Conservation (phyloP, 2,888 invertebrate species). For the Drosophila leonis region DNA sequence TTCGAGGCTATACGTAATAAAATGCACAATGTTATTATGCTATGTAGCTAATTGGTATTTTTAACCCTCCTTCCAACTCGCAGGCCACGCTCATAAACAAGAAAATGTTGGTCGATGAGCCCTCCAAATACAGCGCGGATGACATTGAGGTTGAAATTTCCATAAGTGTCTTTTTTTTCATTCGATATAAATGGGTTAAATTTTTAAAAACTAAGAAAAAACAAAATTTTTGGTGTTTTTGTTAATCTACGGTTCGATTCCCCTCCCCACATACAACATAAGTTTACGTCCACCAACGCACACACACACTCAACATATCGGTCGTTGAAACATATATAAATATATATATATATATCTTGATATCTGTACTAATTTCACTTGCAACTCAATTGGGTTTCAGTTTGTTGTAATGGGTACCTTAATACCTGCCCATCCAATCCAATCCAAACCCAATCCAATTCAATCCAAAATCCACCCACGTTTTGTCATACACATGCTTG, state of each 20-base stretch:
- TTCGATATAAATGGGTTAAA: slow-evolving; percentile 20
- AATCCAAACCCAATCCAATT: neutral
- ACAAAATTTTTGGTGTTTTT: slow-evolving; percentile 45
- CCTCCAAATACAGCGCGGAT: slow-evolving; percentile 79
- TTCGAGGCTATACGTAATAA: neutral
- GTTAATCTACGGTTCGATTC: slow-evolving; percentile 10
- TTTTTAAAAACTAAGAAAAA: neutral
- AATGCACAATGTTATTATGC: slow-evolving; percentile 14
- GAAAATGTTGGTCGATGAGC: slow-evolving; percentile 71
- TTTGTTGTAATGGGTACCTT: neutral
- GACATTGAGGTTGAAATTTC: slow-evolving; percentile 82
- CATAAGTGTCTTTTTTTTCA: slow-evolving; percentile 42
- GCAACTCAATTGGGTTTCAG: neutral
- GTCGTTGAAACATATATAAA: neutral
- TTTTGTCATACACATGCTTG: neutral
- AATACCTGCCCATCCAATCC: neutral
- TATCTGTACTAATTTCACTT: slow-evolving; percentile 11
- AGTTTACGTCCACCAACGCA: slow-evolving; percentile 2
- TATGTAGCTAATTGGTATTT: slow-evolving; percentile 55
- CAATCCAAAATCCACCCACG: neutral
- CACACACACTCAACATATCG: neutral
- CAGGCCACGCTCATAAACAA: slow-evolving; percentile 80
- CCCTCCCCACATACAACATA: neutral
- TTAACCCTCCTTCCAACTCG: slow-evolving; percentile 47
- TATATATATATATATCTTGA: neutral